Conservation (phyloP, 2,888 invertebrate species). For the Rhamnusium bicolor region DNA sequence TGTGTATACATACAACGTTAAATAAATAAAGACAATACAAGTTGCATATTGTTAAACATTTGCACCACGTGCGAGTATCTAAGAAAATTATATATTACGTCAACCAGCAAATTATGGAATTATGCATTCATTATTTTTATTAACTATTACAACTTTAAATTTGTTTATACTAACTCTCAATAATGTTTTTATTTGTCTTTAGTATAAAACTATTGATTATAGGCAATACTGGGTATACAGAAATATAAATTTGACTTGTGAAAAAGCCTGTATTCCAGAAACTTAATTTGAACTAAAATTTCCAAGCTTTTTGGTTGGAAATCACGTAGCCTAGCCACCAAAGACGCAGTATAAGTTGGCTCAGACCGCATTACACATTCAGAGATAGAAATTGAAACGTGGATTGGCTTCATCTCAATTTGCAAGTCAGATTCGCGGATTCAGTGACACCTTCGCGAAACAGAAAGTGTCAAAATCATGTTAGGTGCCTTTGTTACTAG, state of each 20-base stretch:
- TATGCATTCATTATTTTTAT: too few species aligned
- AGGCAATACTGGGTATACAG: neutral
- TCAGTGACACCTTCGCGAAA: constrained; percentile 58
- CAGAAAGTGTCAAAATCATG: constrained; percentile 60
- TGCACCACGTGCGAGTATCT: too few species aligned
- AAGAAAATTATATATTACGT: too few species aligned
- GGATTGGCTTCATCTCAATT: constrained; percentile 61
- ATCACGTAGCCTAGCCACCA: constrained; percentile 38
- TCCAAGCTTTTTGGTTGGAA: constrained; percentile 33
- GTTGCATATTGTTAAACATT: too few species aligned
- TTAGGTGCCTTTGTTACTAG: constrained; percentile 50
- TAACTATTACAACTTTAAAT: too few species aligned
- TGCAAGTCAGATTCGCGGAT: constrained; percentile 61
- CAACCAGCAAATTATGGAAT: too few species aligned
- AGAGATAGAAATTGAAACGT: constrained; percentile 63
- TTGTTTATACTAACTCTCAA: neutral
- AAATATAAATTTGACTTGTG: constrained; percentile 5
- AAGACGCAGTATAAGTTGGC: constrained; percentile 33
- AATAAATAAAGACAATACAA: too few species aligned
- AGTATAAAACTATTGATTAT: neutral
- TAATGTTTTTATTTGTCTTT: neutral
- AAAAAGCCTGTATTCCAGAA: constrained; percentile 13
- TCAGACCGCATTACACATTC: constrained; percentile 61
- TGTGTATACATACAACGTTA: too few species aligned
- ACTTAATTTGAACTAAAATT: constrained; percentile 35